These are phyloP conservation scores for Crenuchus spilurus DNA, from an alignment of 2,797 vertebrate genomes.

Conservation along the genomic window DNA sequence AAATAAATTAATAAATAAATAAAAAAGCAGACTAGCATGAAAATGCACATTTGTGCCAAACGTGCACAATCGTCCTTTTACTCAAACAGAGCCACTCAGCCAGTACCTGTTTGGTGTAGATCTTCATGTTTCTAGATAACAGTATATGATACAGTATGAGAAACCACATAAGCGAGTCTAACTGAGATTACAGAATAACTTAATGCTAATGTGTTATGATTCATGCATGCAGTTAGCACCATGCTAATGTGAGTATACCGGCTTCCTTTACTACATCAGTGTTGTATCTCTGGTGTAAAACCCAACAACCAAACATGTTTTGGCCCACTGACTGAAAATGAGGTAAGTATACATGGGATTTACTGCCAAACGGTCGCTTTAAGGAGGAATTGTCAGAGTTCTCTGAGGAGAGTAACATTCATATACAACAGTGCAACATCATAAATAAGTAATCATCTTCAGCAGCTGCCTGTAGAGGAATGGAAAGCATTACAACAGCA, in stretches of 20 bases:
- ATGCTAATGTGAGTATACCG: neutral
- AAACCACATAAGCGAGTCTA: neutral
- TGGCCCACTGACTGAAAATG: no score
- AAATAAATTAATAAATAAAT: neutral
- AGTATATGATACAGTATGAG: neutral
- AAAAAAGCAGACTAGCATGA: neutral
- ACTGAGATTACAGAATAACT: neutral
- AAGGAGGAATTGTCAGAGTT: neutral
- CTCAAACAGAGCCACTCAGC: neutral
- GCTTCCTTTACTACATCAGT: neutral
- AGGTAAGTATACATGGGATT: neutral
- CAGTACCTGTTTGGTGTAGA: neutral
- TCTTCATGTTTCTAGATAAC: neutral
- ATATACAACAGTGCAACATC: constrained; percentile 21
- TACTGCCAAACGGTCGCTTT: neutral
- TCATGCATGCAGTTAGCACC: neutral
- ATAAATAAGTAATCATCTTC: neutral
- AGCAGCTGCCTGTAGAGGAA: neutral
- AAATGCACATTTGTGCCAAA: no score
- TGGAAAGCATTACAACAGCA: neutral
- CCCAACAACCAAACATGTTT: neutral
- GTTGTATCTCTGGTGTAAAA: neutral
- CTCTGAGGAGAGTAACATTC: constrained; percentile 1
- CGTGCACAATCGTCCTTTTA: neutral
- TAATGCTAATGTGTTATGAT: neutral